Evolutionary conservation across 2,888 invertebrate genomes (phyloP), one percentile per base, ranked within the genome.

Genomic region (Silvanus unidentatus): DNA sequence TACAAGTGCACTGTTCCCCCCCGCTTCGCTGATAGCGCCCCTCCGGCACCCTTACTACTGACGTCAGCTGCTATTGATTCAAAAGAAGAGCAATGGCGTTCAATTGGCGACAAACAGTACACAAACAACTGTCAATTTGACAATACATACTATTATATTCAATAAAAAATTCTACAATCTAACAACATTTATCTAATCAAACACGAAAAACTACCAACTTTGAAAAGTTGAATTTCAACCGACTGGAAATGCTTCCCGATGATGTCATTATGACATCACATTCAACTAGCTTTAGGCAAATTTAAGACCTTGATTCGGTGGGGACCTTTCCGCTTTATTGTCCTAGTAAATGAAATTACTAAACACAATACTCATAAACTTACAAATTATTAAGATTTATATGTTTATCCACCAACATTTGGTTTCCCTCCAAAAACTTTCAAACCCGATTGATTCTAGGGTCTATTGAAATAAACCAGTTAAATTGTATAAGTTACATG

Each of bases 211-310:
- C 30, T 10, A 32, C 11, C 32, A 12, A 32, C 32, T 32, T 32
- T 3, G n/a, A n/a, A 9, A 32, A n/a, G 13, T 42, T 47, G 44
- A 44, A 40, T 40, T 44, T 50, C 46, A 52, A 49, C 49, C 51
- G 56, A 60, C 59, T 62, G 62, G 59, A 66, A 67, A 61, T 65
- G 69, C 68, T 70, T 71, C 69, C 69, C 70, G 71, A 62, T 73
- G 74, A 74, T 73, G 73, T 73, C 74, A 74, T 70, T 55, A 71
- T 74, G 74, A 74, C 71, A 72, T 74, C 74, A 74, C 69, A 72
- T 66, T 68, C 58, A 63, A 66, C 64, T 65, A 55, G 66, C 69
- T 68, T 62, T 62, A 60, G 62, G 69, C 68, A 60, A 62, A 61
- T 55, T 60, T 60, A 51, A 66, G 69, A 66, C 71, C 71, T 71